Evolutionary conservation across 2,797 vertebrate species (phyloP).

Genomic region (Brotula barbata): DNA sequence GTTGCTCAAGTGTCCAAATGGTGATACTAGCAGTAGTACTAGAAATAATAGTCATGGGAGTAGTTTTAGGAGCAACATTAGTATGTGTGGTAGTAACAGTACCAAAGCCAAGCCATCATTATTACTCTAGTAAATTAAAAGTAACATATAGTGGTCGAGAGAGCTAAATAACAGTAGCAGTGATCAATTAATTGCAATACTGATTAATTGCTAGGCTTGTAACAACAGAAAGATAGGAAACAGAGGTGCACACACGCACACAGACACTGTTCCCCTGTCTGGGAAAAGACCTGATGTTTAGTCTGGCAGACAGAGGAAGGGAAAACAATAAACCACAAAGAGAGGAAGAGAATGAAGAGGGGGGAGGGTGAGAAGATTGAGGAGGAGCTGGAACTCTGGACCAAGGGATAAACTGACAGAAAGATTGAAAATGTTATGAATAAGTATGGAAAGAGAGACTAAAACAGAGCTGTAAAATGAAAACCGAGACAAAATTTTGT

Average conservation of each 20-base stretch:
- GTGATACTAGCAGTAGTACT: no score
- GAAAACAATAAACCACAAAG: constrained; percentile 48
- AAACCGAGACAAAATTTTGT: no score
- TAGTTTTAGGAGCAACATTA: neutral
- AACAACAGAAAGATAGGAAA: constrained; percentile 32
- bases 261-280: constrained; percentile 52
- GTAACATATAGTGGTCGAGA: no score
- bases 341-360: constrained; percentile 10
- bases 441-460: neutral
- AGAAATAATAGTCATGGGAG: neutral
- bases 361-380: neutral
- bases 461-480: constrained; percentile 6
- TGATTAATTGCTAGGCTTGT: neutral
- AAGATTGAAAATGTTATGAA: neutral
- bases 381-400: constrained; percentile 20
- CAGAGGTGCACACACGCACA: constrained; percentile 20
- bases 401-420: constrained; percentile 10
- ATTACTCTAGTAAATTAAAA: neutral
- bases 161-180: no score
- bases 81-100: no score
- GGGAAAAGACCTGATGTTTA: constrained; percentile 67
- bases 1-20: no score
- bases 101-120: neutral
- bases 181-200: neutral
- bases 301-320: constrained; percentile 60